Evolutionary conservation across 64 coral and sea anemone species (phyloP).

Genomic region (Actinia equina): DNA sequence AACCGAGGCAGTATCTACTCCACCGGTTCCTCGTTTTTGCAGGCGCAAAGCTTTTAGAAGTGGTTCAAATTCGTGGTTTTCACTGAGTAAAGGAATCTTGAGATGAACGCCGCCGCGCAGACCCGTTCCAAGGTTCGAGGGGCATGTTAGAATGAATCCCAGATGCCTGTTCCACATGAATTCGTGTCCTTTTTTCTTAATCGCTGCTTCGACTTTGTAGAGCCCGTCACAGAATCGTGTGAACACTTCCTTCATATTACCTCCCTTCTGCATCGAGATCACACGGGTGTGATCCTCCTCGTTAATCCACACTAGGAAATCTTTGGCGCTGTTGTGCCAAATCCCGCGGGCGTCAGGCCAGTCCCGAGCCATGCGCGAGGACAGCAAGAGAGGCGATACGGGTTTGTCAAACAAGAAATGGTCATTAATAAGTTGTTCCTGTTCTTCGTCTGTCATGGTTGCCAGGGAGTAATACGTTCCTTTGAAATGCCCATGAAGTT

Average conservation of each 20-base stretch:
- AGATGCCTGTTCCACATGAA: slow-evolving; percentile 94
- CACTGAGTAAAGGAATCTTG: slow-evolving; percentile 60
- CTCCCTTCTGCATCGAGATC: slow-evolving; percentile 94
- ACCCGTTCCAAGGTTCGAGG: slow-evolving; percentile 84
- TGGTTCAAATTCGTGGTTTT: slow-evolving; percentile 46
- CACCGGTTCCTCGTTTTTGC: slow-evolving; percentile 83
- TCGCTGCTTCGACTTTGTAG: slow-evolving; percentile 58
- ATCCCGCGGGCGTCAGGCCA: slow-evolving; percentile 95
- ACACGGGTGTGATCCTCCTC: slow-evolving; percentile 89
- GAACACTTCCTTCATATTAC: slow-evolving; percentile 90
- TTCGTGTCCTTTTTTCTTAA: slow-evolving; percentile 68
- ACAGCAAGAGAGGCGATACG: slow-evolving; percentile 67
- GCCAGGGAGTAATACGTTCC: slow-evolving; percentile 84
- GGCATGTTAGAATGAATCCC: slow-evolving; percentile 74
- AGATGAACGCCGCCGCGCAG: slow-evolving; percentile 83
- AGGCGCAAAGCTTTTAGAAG: slow-evolving; percentile 51
- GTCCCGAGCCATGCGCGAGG: slow-evolving; percentile 79
- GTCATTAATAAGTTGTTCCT: slow-evolving; percentile 84
- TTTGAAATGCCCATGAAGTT: slow-evolving; percentile 62
- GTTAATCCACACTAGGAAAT: slow-evolving; percentile 84
- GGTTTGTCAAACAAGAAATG: slow-evolving; percentile 95
- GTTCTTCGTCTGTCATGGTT: slow-evolving; percentile 70
- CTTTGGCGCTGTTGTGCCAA: slow-evolving; percentile 81
- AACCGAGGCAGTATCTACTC: slow-evolving; percentile 74
- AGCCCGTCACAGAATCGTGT: slow-evolving; percentile 78